Evolutionary conservation across 2,888 invertebrate genomes (phyloP), one percentile per base, ranked within the genome.

Genomic region (Sepiola atlantica): DNA sequence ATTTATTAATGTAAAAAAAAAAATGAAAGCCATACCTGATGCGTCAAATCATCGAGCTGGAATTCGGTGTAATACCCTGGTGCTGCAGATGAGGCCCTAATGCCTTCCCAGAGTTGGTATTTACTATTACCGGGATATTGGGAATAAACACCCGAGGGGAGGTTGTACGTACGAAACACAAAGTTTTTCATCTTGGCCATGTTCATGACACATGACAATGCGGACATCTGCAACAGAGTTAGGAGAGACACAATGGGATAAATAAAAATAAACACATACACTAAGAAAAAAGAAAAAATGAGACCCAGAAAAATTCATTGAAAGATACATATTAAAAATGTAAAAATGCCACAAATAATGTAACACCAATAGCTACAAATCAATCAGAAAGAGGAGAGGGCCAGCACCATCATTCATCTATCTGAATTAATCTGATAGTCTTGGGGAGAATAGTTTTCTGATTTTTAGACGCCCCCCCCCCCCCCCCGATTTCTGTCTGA

Each of bases 61-160:
- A 96, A 96, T 93, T 97, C 99, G 96, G 98, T 98, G 97, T 99
- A 99, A 98, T 99, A 99, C 0, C 98, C 98, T 6, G 99, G 99
- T 14, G 99, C 99, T 92, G 99, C 99, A 92, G 99, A 98, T 0
- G 99, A 99, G 0, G 99, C 99, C 95, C 99, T 97, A 55, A 98
- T 98, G 28, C 98, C 98, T 97, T 99, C 98, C 98, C 99, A 99
- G 94, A 98, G 97, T 95, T 97, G 97, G 95, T 98, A 98, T 95
- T 98, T 98, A 95, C 98, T 98, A 94, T 98, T 98, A 93, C 99
- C 99, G 94, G 98, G 98, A 97, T 98, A 97, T 92, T 96, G 96
- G n/a, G 97, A 96, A 95, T 96, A 95, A 94, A 96, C 95, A 95
- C 97, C 95, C 98, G 96, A 98, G 98, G 95, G 98, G 90, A 97